Base-by-base conservation (phyloP, 2,888 invertebrate species). In the Salpingus planirostris region DNA sequence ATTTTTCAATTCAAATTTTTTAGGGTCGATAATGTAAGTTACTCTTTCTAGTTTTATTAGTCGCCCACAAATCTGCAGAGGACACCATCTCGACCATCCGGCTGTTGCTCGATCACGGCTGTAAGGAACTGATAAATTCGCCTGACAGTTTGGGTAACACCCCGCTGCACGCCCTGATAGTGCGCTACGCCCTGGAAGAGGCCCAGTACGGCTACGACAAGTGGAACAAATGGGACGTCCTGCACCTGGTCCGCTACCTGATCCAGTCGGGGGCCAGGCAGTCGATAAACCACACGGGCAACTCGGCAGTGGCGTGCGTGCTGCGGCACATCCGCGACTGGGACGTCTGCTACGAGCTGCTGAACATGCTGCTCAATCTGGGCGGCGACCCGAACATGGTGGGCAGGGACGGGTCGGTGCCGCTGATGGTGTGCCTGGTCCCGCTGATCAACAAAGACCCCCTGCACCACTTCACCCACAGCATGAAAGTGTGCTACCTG, bases 381-480 rank as follows among this genome's bases (percentile, higher is more conserved):
- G 18, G 18, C 18, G 73, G 73, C 37, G 70, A 74, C 62, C 79
- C 80, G 11, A 79, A 80, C 54, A 72, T 78, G 57, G 79, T 79
- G 11, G 80, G 80, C 3, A 64, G 80, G 12, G 80, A 80, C 60
- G 80, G 80, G 11, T 78, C 77, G 21, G 78, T 78, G 28, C 80
- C 84, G 7, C 71, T 84, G 33, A 80, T 82, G 75, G 78, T 83
- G 14, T 74, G 82, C 50, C 64, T 84, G 33, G 80, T 82, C 33
- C 80, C 81, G 24, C 63, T 83, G 15, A 78, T 83, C 34, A 81
- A 82, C 57, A 81, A 81, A 54, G 80, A 81, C 61, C 78, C 80
- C 27, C 58, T 79, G 27, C 78, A 80, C 57, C 75, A 78, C 57
- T 78, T 79, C 52, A 79, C 79, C 3, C 80, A 80, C 59, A 76